Percentiles rank a stretch among this genome's conserved stretches.
phyloP scores from a whole-genome alignment of 2,113 vertebrate genomes.

The Dromas ardeola region DNA sequence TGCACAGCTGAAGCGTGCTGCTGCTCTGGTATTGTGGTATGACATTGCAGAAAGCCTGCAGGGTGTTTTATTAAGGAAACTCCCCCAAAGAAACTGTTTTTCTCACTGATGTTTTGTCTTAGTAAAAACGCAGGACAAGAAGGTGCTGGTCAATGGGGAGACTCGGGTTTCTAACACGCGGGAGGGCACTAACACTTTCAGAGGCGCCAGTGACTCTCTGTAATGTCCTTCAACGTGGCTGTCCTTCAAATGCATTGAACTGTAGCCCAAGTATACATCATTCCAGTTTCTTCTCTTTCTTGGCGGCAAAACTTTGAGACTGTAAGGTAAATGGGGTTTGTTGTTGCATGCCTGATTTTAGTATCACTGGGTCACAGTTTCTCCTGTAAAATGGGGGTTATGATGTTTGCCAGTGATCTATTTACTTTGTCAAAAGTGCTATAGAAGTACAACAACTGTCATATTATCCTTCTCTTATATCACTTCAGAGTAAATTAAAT shows the following conservation, averaged over 20 bases:
- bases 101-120: neutral
- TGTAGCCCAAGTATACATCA: neutral
- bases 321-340: neutral
- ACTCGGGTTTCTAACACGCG: neutral
- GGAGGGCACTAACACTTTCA: neutral
- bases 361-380: neutral
- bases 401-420: neutral
- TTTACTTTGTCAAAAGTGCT: neutral
- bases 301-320: neutral
- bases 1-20: neutral
- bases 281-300: neutral
- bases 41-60: neutral
- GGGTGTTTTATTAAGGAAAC: neutral
- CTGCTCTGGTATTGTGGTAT: neutral
- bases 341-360: neutral
- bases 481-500: slow-evolving; percentile 7
- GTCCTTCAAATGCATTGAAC: neutral
- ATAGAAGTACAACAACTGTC: neutral
- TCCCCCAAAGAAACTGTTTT: neutral
- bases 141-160: neutral
- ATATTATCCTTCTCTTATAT: neutral
- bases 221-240: neutral
- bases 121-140: neutral
- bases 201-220: neutral
- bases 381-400: neutral